Evolutionary conservation across 64 coral and sea anemone species (phyloP).

Genomic region (Hydrozoanthus tunicans): DNA sequence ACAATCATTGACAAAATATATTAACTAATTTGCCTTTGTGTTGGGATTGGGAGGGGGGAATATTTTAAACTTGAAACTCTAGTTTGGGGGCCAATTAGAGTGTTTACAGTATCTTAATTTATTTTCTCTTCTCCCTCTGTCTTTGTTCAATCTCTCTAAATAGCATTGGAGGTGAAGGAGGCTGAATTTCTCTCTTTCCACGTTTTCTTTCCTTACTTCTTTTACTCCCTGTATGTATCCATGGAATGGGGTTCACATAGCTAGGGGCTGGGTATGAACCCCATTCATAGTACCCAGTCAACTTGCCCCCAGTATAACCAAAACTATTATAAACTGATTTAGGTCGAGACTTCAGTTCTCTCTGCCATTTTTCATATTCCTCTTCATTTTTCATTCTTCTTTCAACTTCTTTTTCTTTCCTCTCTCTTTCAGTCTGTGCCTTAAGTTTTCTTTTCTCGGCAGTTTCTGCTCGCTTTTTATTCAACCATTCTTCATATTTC

Average conservation of each 20-base stretch:
- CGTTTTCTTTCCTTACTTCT: conserved; percentile 49
- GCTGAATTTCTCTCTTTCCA: conserved; percentile 68
- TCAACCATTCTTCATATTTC: conserved; percentile 68
- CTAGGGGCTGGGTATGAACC: conserved; percentile 84
- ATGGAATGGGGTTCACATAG: conserved; percentile 85
- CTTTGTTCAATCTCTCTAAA: conserved; percentile 87
- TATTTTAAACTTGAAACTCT: too few species aligned
- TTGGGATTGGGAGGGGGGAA: too few species aligned
- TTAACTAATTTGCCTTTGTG: too few species aligned
- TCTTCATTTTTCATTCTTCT: conserved; percentile 83
- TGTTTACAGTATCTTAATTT: background rate
- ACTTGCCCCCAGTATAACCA: conserved; percentile 72
- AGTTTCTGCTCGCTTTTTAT: conserved; percentile 58
- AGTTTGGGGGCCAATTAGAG: too few species aligned
- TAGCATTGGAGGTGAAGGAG: conserved; percentile 76
- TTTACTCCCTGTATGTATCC: conserved; percentile 74
- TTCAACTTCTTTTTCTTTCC: conserved; percentile 77
- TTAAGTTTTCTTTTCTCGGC: conserved; percentile 50
- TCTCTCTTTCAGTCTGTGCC: conserved; percentile 57
- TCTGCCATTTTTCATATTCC: conserved; percentile 81
- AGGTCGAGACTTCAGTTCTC: conserved; percentile 58
- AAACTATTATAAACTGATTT: conserved; percentile 65
- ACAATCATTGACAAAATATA: too few species aligned
- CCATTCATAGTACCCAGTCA: conserved; percentile 88
- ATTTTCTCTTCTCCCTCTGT: conserved; percentile 14